Conservation (phyloP, 2,113 vertebrate genomes). For the Erythrocercus mccallii region DNA sequence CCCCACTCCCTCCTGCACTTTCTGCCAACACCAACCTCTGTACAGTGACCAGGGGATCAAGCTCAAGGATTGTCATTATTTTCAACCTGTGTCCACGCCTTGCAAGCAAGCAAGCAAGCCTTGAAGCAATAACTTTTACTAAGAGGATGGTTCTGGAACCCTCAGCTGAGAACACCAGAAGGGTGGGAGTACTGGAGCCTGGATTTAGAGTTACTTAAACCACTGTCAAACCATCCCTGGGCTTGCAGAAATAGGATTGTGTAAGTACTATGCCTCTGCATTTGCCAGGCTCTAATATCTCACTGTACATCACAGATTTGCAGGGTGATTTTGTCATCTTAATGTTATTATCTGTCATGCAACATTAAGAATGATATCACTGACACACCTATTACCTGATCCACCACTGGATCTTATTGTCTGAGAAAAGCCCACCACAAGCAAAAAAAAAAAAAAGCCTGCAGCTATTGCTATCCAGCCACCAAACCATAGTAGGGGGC, state of each 20-base stretch:
- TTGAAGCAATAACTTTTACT: neutral
- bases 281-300: neutral
- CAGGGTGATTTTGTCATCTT: rapidly evolving
- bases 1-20: neutral
- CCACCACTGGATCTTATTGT: rapidly evolving
- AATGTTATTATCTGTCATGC: neutral
- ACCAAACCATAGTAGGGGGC: rapidly evolving
- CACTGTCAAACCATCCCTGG: rapidly evolving
- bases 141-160: neutral
- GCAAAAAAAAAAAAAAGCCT: neutral
- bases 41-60: rapidly evolving
- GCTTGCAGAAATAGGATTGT: neutral
- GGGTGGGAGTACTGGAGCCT: neutral
- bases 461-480: neutral
- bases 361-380: neutral
- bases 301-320: rapidly evolving
- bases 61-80: rapidly evolving
- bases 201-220: neutral
- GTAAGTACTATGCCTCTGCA: neutral
- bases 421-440: neutral
- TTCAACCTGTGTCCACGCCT: neutral
- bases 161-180: neutral
- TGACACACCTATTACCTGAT: neutral
- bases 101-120: neutral
- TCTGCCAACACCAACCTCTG: rapidly evolving